Conservation (phyloP, 2,797 vertebrate species). For the Champsocephalus gunnari region DNA sequence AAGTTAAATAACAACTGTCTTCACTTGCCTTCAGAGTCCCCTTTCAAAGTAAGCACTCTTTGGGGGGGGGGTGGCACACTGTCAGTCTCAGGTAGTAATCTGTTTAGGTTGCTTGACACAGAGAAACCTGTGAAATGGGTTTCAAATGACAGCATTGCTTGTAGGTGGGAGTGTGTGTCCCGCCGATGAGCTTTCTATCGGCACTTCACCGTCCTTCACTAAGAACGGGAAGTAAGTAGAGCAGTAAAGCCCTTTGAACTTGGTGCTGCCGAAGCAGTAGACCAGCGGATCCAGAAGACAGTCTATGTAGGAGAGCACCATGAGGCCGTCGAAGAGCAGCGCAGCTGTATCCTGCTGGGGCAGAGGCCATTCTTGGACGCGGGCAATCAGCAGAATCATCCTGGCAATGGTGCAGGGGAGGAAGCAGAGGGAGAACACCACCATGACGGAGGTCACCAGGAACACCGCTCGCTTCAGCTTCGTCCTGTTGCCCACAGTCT, state of each 20-base stretch:
- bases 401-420: conserved; percentile 77
- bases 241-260: conserved; percentile 81
- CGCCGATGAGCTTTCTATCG: conserved; percentile 11
- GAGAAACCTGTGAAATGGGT: background rate
- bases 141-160: conserved; percentile 49
- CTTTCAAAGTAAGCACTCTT: background rate
- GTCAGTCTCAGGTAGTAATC: conserved; percentile 5
- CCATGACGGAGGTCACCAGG: conserved; percentile 67
- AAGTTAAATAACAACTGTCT: conserved; percentile 16
- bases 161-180: background rate
- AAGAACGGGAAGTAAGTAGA: conserved; percentile 76
- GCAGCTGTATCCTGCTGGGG: conserved; percentile 18
- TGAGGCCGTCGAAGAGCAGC: conserved; percentile 78
- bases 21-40: conserved; percentile 2
- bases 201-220: background rate
- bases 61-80: background rate
- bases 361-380: fast-evolving
- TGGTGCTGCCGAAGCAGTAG: conserved; percentile 86
- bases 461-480: conserved; percentile 72
- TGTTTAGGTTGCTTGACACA: background rate
- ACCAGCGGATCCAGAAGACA: conserved; percentile 83
- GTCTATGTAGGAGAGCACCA: conserved; percentile 84
- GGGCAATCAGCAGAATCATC: conserved; percentile 54
- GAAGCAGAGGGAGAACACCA: conserved; percentile 81
- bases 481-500: conserved; percentile 67